Conservation (phyloP, 2,888 invertebrate genomes). For the Aplocera efformata region DNA sequence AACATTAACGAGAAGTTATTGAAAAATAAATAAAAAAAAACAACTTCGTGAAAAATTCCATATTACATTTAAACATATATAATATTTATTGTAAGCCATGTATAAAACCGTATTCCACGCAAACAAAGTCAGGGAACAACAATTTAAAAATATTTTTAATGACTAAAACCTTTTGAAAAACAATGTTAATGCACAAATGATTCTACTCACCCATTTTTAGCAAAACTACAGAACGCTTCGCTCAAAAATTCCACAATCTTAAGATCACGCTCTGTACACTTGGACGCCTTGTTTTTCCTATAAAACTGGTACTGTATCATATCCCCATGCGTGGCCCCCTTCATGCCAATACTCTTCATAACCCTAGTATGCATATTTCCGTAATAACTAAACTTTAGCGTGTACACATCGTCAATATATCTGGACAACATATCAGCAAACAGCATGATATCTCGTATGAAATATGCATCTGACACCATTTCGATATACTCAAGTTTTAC, state of each 20-base stretch:
- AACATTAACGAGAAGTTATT: no score
- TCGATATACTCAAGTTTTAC: slow-evolving; percentile 43
- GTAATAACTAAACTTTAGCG: slow-evolving; percentile 51
- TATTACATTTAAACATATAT: no score
- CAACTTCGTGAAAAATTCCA: no score
- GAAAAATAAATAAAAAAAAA: no score
- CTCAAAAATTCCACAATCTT: slow-evolving; percentile 47
- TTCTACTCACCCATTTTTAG: slow-evolving; percentile 55
- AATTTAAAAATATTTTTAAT: no score
- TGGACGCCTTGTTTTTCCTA: slow-evolving; percentile 47
- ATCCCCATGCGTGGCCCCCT: slow-evolving; percentile 64
- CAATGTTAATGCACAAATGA: no score
- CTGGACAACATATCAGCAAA: slow-evolving; percentile 45
- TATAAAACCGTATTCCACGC: no score
- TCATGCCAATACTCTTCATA: slow-evolving; percentile 49
- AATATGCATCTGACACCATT: slow-evolving; percentile 52
- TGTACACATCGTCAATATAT: slow-evolving; percentile 37
- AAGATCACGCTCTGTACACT: slow-evolving; percentile 40
- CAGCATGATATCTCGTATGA: slow-evolving; percentile 45
- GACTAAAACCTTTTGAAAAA: no score
- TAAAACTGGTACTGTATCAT: slow-evolving; percentile 63
- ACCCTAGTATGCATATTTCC: slow-evolving; percentile 57
- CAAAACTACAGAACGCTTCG: slow-evolving; percentile 61
- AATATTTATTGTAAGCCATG: no score
- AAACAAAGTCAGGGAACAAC: no score